Conservation (phyloP, 2,797 vertebrate genomes). For the Epinephelus malabaricus region DNA sequence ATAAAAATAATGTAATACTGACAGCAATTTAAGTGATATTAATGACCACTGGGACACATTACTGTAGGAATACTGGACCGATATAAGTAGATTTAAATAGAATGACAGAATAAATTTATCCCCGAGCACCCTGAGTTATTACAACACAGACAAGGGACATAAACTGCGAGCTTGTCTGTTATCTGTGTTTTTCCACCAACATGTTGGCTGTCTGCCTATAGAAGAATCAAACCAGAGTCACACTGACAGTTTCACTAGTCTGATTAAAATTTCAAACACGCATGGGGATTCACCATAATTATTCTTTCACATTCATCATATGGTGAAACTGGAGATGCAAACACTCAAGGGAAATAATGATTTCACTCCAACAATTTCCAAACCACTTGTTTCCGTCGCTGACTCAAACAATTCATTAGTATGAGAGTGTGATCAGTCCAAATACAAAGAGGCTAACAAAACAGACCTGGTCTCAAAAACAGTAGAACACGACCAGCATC, state of each 20-base stretch:
- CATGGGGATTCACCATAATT: constrained; percentile 49
- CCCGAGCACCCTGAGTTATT: constrained; percentile 18
- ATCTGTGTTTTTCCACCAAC: constrained; percentile 2
- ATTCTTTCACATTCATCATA: constrained; percentile 45
- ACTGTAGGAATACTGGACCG: constrained; percentile 21
- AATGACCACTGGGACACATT: constrained; percentile 45
- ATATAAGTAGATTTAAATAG: constrained; percentile 31
- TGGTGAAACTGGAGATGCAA: constrained; percentile 35
- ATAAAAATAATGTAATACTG: constrained; percentile 51
- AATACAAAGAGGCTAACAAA: constrained; percentile 16
- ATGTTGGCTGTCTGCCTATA: constrained; percentile 17
- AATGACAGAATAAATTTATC: constrained; percentile 27
- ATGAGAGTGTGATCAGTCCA: constrained; percentile 15
- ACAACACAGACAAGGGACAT: constrained; percentile 28
- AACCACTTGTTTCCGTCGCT: constrained; percentile 23
- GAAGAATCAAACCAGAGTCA: constrained; percentile 32
- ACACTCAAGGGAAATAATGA: constrained; percentile 38
- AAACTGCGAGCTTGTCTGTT: constrained; percentile 26
- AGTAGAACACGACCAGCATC: constrained; percentile 1
- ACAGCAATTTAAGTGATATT: constrained; percentile 50
- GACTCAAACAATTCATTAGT: not conserved
- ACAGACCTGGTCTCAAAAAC: constrained; percentile 25
- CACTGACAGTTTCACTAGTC: constrained; percentile 48
- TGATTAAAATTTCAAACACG: constrained; percentile 52
- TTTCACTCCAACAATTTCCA: constrained; percentile 30